Conservation (phyloP, 1,140 invertebrate genomes). For the Nasonia giraulti region DNA sequence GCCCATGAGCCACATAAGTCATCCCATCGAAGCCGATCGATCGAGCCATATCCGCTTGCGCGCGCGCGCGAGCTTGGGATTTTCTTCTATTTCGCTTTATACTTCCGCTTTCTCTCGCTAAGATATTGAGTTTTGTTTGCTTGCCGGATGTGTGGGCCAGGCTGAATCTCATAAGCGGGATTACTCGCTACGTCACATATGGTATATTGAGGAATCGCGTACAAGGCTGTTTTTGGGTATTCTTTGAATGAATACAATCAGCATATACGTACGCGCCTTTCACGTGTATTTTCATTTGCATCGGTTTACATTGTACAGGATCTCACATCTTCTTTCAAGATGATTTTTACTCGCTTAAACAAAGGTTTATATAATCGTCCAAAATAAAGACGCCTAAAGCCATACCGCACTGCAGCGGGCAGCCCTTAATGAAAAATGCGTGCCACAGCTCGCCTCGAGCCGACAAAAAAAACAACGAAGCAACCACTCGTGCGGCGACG, state of each 20-base stretch:
- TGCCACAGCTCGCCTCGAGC: background rate
- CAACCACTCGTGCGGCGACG: background rate
- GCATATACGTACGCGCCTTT: too few relatives aligned
- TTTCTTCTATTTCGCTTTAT: background rate
- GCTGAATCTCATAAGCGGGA: too few relatives aligned
- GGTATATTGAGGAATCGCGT: too few relatives aligned
- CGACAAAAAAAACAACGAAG: background rate
- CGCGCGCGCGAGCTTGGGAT: background rate
- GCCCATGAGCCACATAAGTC: background rate
- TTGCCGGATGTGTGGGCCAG: background rate
- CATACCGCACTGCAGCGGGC: background rate
- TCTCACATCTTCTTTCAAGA: too few relatives aligned
- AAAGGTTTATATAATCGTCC: background rate
- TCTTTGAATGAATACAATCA: too few relatives aligned
- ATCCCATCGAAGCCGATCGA: slow-evolving; percentile 9
- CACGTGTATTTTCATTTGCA: too few relatives aligned
- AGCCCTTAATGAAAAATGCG: background rate
- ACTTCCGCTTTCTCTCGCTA: background rate
- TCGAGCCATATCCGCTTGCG: background rate
- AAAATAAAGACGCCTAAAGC: background rate
- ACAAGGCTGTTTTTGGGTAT: too few relatives aligned
- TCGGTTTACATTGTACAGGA: too few relatives aligned
- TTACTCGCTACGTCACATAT: too few relatives aligned
- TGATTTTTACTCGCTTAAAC: too few relatives aligned
- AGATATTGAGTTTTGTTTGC: background rate